Evolutionary conservation across 2,797 vertebrate species (phyloP), one percentile per base, ranked within the genome.

Genomic region (Crax fasciolata): DNA sequence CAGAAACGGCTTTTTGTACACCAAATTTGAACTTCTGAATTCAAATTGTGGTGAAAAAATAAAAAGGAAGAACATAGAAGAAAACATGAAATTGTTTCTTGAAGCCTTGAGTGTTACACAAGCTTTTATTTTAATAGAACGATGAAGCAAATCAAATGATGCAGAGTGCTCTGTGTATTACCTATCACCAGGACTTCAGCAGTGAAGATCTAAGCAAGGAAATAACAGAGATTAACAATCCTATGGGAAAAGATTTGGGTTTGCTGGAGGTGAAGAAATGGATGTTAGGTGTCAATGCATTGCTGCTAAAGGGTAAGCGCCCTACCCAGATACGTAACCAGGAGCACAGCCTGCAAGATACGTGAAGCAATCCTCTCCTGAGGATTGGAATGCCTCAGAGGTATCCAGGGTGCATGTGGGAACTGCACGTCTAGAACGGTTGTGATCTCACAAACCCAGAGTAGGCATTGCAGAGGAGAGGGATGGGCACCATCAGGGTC

Each of bases 381-480:
- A 21, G 43, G 23, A 71, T 25, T 35, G 35, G n/a, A 55, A 93
- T 81, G 18, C 25, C 30, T 58, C 5, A 66, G 51, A 68, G n/a
- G 10, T 66, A 41, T 30, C 13, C 67, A 66, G 4, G 2, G 24
- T 78, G 24, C 11, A 30, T n/a, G 30, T 39, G 38, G 14, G 41
- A 83, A 20, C 4, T 0, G 0, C 6, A 4, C 9, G 2, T 19
- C 43, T 73, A 21, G 23, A 75, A 87, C 7, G 28, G 38, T 21
- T 1, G 0, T 68, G 35, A 13, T 52, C 46, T 78, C 46, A 15
- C 21, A 41, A 67, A 62, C 38, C 15, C 32, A 30, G 13, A 25
- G 25, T 4, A 43, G n/a, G 15, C 39, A 58, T 13, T 19, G 15
- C 48, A 71, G 41, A 78, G 32, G 15, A 66, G 17, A 59, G 27